Base-by-base conservation (phyloP, 2,888 invertebrate species). In the Branchipolynoe longqiensis region DNA sequence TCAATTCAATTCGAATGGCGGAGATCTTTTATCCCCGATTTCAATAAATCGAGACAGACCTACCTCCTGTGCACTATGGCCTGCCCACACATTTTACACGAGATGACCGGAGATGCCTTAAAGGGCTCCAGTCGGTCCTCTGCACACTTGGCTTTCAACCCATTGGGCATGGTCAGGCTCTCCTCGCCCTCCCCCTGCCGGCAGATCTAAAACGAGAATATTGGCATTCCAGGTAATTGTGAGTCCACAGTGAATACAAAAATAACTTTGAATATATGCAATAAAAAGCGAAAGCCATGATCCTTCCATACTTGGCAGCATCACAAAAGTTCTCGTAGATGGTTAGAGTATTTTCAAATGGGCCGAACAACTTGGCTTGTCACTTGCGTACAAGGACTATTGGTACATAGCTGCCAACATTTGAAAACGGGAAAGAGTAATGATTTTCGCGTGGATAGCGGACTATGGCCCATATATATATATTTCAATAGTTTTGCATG, bases 21-120 rank as follows among this genome's bases (percentile, higher is more conserved):
- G n/a, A n/a, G n/a, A n/a, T n/a, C n/a, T n/a, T n/a, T n/a, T n/a
- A n/a, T n/a, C n/a, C n/a, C n/a, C n/a, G n/a, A n/a, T n/a, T n/a
- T n/a, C n/a, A n/a, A n/a, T 18, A 48, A 48, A 48, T 12, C 8
- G 48, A 12, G 8, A 8, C 8, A 48, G 48, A 48, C 48, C 48
- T 38, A 69, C 69, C 69, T 69, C 38, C 36, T 69, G 18, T 69
- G 69, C n/a, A 69, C 36, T 22, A 69, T 69, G 36, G 69, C n/a
- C 38, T 69, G 69, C 2, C 69, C 69, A 69, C 69, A 69, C 69
- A 69, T 69, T 22, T 38, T 33, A 25, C 69, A 69, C n/a, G 69
- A 69, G 38, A 69, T 69, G 14, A 36, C 36, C 12, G 69, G 69
- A 18, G 25, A 4, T 0, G 78, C 41, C 48, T 18, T 78, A n/a